Base-by-base conservation (phyloP, 2,797 vertebrate species). In the Zenarchopterus dispar region DNA sequence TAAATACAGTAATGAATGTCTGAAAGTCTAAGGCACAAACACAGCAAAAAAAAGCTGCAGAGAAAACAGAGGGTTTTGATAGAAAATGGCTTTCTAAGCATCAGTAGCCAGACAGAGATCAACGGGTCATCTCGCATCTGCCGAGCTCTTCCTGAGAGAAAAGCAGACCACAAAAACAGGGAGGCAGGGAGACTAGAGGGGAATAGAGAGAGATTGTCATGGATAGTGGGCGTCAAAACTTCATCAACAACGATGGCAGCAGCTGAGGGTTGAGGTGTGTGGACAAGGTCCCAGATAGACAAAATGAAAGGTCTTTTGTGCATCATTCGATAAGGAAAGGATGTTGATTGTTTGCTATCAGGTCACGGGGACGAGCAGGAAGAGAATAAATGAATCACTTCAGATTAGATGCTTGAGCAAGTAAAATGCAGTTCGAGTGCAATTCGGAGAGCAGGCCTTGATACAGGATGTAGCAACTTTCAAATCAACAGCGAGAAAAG, bases 51-150 rank as follows among this genome's bases (percentile, higher is more conserved):
- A 28, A 23, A 6, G 47, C 1, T 18, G 17, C 21, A 43, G 39
- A 39, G 13, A 75, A 61, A 67, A 56, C 1, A 46, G 15, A 26
- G 36, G 44, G 16, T 26, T 61, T 54, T 44, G 26, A 21, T 43
- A 36, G 45, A 73, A 81, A 83, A 66, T 19, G 55, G 17, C 36
- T 81, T 76, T 81, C 59, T 73, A 73, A 81, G 75, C 77, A 79
- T 82, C 58, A 17, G 78, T 69, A 73, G 80, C 71, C 69, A 71
- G 80, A 82, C 78, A 67, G 64, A 75, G 88, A 80, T 86, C 88
- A 84, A 2, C 68, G 78, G 90, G 89, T 93, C 90, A 91, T 60
- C 67, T 48, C 56, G 77, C 92, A 92, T 90, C 91, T 93, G 91
- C 66, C 50, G 52, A 47, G 59, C 77, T 57, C 67, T 91, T 93